Conservation (phyloP, 2,888 invertebrate species). For the Synanthedon myopaeformis region DNA sequence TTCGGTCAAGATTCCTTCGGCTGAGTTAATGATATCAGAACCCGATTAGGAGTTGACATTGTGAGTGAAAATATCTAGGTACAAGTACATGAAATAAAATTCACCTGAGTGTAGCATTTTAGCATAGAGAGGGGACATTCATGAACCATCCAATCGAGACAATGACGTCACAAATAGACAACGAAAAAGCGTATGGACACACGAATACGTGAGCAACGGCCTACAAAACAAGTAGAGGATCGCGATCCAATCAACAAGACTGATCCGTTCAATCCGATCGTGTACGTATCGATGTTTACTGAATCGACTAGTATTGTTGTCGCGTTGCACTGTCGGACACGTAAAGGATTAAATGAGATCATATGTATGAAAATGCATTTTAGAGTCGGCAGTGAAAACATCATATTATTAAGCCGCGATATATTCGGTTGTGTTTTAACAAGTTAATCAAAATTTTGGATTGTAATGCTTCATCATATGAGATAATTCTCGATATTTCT, state of each 20-base stretch:
- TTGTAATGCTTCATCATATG: no score
- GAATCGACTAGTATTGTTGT: neutral
- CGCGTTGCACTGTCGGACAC: neutral
- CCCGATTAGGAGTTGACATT: no score
- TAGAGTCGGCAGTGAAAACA: neutral
- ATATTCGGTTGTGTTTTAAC: neutral
- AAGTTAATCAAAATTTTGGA: neutral
- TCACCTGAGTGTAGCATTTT: no score
- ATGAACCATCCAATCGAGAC: no score
- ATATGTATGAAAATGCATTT: neutral
- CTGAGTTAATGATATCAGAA: no score
- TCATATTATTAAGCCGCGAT: neutral
- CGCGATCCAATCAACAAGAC: slow-evolving; percentile 40
- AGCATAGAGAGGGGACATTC: no score
- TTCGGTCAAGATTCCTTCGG: no score
- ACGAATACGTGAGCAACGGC: neutral
- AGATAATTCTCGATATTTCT: no score
- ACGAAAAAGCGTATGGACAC: neutral
- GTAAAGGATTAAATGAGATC: neutral
- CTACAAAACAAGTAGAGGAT: slow-evolving; percentile 9
- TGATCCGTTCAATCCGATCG: slow-evolving; percentile 21
- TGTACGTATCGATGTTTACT: neutral
- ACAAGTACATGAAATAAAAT: no score
- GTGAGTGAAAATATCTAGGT: no score
- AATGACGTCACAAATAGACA: neutral